phyloP scores from a whole-genome alignment of 2,797 vertebrate species.

The Diplodus sargus region DNA sequence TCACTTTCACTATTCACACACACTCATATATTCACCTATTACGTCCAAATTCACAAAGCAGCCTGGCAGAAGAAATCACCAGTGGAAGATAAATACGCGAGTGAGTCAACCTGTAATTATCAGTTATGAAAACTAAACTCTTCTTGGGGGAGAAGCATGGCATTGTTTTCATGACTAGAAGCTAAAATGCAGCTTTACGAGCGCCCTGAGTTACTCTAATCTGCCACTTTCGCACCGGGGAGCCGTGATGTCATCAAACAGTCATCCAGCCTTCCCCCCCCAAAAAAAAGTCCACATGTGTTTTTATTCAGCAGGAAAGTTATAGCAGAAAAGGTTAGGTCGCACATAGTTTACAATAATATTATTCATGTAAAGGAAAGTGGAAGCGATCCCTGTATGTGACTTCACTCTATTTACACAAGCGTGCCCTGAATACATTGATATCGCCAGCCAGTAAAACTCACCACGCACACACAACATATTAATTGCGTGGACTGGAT shows the following conservation, averaged over 20 bases:
- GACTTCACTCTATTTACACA: constrained; percentile 83
- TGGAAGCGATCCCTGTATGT: constrained; percentile 78
- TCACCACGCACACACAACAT: constrained; percentile 43
- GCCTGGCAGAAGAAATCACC: constrained; percentile 42
- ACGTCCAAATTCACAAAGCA: constrained; percentile 35
- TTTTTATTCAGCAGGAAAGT: constrained; percentile 79
- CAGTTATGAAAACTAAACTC: constrained; percentile 50
- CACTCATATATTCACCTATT: constrained; percentile 14
- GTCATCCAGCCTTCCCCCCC: constrained; percentile 48
- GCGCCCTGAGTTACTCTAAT: constrained; percentile 56
- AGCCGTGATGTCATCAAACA: constrained; percentile 75
- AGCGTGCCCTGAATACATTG: constrained; percentile 76
- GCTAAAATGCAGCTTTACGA: constrained; percentile 65
- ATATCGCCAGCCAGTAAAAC: constrained; percentile 74
- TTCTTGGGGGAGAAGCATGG: constrained; percentile 5
- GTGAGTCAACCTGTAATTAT: constrained; percentile 47
- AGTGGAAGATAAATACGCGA: constrained; percentile 43
- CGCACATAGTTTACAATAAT: constrained; percentile 82
- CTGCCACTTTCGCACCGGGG: constrained; percentile 67
- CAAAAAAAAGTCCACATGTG: constrained; percentile 71
- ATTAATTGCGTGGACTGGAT: constrained; percentile 72
- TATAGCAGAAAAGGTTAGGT: constrained; percentile 80
- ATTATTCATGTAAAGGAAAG: constrained; percentile 82
- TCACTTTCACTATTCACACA: neutral
- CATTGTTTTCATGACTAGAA: constrained; percentile 58